A percentile compares a stretch with the other conserved stretches of the same genome.
Evolutionary conservation across 2,888 invertebrate genomes (phyloP).

Genomic region (Dinocampus coccinellae): DNA sequence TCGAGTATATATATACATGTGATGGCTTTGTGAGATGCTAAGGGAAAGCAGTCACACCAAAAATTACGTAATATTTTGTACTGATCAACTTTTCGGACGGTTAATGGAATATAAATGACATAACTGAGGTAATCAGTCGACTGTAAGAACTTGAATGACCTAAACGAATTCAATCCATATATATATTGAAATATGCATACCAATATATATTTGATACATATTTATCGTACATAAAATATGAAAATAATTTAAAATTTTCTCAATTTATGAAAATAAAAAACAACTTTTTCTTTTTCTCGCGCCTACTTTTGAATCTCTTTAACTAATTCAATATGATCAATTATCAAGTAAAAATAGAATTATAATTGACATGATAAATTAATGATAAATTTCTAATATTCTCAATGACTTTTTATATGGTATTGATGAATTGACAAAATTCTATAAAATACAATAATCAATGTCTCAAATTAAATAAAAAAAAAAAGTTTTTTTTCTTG

Average conservation of each 20-base stretch:
- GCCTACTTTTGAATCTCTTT: no score
- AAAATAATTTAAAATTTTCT: no score
- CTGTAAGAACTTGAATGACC: conserved; percentile 18
- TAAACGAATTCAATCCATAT: neutral
- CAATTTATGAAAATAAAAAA: no score
- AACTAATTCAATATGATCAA: no score
- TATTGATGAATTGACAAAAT: neutral
- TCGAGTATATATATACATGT: neutral
- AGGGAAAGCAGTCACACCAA: conserved; percentile 18
- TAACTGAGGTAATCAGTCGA: conserved; percentile 14
- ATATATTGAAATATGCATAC: no score
- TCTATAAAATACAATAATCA: neutral
- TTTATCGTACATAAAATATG: no score
- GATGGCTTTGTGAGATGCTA: neutral
- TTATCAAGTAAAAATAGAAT: no score
- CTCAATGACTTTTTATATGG: neutral
- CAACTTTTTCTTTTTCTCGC: no score
- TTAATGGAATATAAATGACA: conserved; percentile 2
- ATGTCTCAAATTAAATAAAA: neutral
- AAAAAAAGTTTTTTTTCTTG: neutral
- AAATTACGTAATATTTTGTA: conserved; percentile 19
- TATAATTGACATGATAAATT: no score
- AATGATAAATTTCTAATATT: no score
- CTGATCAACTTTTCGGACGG: conserved; percentile 31
- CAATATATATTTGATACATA: no score